phyloP scores from a whole-genome alignment of 2,797 vertebrate genomes.

The Syndactyla subalaris region DNA sequence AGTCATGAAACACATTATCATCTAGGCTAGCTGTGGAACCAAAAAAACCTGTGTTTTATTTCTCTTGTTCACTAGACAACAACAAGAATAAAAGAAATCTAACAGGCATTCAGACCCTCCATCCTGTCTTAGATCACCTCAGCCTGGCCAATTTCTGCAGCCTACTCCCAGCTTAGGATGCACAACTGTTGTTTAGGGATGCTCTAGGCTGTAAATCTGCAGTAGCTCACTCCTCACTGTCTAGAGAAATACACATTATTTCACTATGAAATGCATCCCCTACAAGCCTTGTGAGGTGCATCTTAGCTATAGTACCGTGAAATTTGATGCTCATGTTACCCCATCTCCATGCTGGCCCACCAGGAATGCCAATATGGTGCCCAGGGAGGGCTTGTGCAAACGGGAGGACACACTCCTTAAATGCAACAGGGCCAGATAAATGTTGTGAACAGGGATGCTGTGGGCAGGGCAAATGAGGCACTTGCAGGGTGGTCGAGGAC shows the following conservation, averaged over 20 bases:
- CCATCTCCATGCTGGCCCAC: background rate
- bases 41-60: background rate
- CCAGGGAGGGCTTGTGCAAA: background rate
- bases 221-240: background rate
- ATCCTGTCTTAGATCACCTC: background rate
- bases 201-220: background rate
- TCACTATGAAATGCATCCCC: background rate
- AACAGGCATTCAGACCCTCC: background rate
- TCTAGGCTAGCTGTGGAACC: background rate
- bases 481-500: background rate
- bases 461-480: background rate
- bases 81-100: background rate
- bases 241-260: background rate
- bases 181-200: background rate
- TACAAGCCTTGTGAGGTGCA: background rate
- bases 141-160: background rate
- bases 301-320: background rate
- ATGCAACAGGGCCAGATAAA: background rate
- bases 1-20: background rate
- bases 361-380: accelerated
- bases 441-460: background rate
- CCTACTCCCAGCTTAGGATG: background rate
- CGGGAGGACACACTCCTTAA: background rate
- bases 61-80: background rate
- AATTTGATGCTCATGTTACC: background rate